These are phyloP conservation scores for Gymnoscopelus braueri DNA, from an alignment of 2,797 vertebrate genomes.

Conservation along the genomic window DNA sequence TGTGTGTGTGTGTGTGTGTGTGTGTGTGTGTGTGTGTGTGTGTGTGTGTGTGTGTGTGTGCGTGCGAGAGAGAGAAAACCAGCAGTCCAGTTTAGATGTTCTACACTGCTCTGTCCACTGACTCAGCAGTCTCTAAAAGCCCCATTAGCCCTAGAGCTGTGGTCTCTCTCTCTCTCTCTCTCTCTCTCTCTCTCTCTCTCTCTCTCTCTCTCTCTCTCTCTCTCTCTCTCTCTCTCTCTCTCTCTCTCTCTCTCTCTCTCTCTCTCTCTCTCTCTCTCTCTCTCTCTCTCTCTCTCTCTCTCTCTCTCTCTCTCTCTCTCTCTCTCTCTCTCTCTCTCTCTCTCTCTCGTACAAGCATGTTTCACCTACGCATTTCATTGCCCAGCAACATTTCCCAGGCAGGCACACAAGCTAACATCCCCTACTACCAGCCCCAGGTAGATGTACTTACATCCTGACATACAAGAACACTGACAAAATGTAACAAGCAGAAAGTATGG, in stretches of 20 bases:
- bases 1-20: too few relatives aligned
- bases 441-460: conserved; percentile 7
- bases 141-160: conserved; percentile 22
- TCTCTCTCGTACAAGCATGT: neutral
- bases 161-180: neutral
- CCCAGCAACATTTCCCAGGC: neutral
- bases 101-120: conserved; percentile 33
- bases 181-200: too few relatives aligned
- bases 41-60: too few relatives aligned
- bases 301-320: too few relatives aligned
- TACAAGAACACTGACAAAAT: conserved; percentile 11
- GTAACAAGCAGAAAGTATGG: conserved; percentile 34
- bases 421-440: conserved; percentile 12
- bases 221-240: too few relatives aligned
- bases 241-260: too few relatives aligned
- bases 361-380: neutral
- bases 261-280: too few relatives aligned
- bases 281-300: too few relatives aligned
- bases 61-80: conserved; percentile 4
- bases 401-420: conserved; percentile 6
- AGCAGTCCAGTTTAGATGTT: conserved; percentile 37
- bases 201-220: too few relatives aligned
- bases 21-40: too few relatives aligned
- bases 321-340: too few relatives aligned
- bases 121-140: conserved; percentile 40